Base-by-base conservation (phyloP, 2,113 vertebrate species). In the Pituophis catenifer region DNA sequence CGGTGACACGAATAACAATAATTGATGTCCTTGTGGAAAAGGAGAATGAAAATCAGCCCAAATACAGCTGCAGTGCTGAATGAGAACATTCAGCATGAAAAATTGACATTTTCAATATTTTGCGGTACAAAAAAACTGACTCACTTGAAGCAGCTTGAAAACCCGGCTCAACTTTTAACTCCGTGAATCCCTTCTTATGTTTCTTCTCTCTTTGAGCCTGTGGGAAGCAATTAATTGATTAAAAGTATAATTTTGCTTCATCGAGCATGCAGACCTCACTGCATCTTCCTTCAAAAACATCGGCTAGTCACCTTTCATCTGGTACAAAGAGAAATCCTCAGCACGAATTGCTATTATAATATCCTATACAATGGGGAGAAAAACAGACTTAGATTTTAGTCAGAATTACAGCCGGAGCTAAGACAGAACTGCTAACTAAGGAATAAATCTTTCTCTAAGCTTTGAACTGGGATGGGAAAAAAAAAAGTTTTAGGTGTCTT, bases 171-270 rank as follows among this genome's bases (percentile, higher is more conserved):
- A 29, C n/a, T 62, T 90, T 7, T 26, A 0, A 29, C 17, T 92
- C 89, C 54, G 0, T 58, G 58, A 92, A 89, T 87, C 81, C 11
- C 93, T 88, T 90, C 81, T 90, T 26, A 38, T 29, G 0, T 91
- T 92, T 52, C 9, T 90, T 93, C 58, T 58, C 89, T 8, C n/a
- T 91, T 12, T 91, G 75, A 11, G 86, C 29, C 88, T 8, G 81
- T 92, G 55, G 58, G 93, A 94, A 91, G 0, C 4, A 94, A 58
- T 90, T 92, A 90, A 90, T 94, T 93, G 50, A 92, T 95, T 55
- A 90, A 95, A 2, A 0, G 3, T 92, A 4, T 8, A 88, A 65
- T 92, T 93, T 90, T 17, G 57, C 92, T 29, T 8, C n/a, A 19
- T 59, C 1, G 90, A 75, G 92, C 53, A 89, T 86, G 50, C 70